Evolutionary conservation across 2,797 vertebrate genomes (phyloP), one percentile per base, ranked within the genome.

Genomic region (Typhlichthys eigenmanni): DNA sequence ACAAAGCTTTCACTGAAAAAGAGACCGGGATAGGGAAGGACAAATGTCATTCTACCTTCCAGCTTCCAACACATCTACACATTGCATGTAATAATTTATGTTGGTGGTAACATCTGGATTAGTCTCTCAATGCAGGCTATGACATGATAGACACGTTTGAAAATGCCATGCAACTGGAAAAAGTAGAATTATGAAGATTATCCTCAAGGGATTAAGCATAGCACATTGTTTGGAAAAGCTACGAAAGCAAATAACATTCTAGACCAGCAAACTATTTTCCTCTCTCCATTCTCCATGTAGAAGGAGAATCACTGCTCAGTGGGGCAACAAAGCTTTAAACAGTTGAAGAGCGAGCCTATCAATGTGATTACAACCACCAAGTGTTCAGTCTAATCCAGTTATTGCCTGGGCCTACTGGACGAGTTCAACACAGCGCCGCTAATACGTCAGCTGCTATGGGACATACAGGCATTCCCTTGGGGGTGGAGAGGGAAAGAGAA

Each of bases 321-420:
- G 38, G 60, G 59, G 68, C 17, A 60, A 24, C 24, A 24, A 24
- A 24, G 24, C 24, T 24, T 24, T 78, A 64, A 84, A 73, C 82
- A 82, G 87, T 77, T 24, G 66, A 58, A 51, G 70, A 81, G 71
- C 62, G 61, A 75, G 80, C 62, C 60, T 60, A 47, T 43, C 69
- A 87, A 89, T 85, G 62, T 78, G 80, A 90, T 91, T 88, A 87
- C 65, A 58, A 69, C 73, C 75, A 66, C 82, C 71, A 70, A 85
- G 81, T 76, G 83, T 81, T 85, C 65, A 38, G 62, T 69, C 50
- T 88, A 87, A 91, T 91, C 81, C 81, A 64, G 76, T 91, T 89
- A 90, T 68, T 61, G 49, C 66, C 67, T 68, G 72, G 59, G 66
- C 66, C 60, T 80, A 38, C 52, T 66, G 46, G 57, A 75, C 68